phyloP scores from a whole-genome alignment of 2,888 invertebrate genomes.

The Nomada flava region DNA sequence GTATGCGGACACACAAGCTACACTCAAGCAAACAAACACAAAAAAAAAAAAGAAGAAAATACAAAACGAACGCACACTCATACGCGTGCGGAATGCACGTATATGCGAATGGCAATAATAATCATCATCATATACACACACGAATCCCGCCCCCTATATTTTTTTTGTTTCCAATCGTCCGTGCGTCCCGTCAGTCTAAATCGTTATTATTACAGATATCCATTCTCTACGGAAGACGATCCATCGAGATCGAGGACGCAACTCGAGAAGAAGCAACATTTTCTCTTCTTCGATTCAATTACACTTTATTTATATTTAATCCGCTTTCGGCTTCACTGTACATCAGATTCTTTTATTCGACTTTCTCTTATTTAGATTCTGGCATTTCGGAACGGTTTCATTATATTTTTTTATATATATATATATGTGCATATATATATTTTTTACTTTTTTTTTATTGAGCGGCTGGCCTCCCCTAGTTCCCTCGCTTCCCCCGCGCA shows the following conservation, averaged over 20 bases:
- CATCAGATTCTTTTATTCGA: constrained; percentile 63
- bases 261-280: constrained; percentile 71
- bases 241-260: constrained; percentile 74
- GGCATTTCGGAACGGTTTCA: constrained; percentile 58
- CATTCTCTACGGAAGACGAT: constrained; percentile 69
- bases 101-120: constrained; percentile 39
- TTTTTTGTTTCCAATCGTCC: constrained; percentile 33
- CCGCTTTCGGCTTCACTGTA: constrained; percentile 60
- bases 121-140: constrained; percentile 37
- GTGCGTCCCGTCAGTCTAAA: constrained; percentile 67
- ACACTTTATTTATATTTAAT: constrained; percentile 50
- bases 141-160: constrained; percentile 7
- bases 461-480: constrained; percentile 84
- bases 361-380: constrained; percentile 59
- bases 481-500: constrained; percentile 84
- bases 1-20: no score
- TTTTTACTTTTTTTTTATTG: constrained; percentile 51
- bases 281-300: constrained; percentile 61
- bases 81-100: constrained; percentile 33
- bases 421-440: constrained; percentile 34
- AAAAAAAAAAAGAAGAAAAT: not conserved
- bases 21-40: no score
- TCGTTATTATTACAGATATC: constrained; percentile 44
- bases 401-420: constrained; percentile 43
- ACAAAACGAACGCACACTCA: constrained; percentile 33